Evolutionary conservation across 2,797 vertebrate genomes (phyloP), one percentile per base, ranked within the genome.

Genomic region (Ateles fusciceps): DNA sequence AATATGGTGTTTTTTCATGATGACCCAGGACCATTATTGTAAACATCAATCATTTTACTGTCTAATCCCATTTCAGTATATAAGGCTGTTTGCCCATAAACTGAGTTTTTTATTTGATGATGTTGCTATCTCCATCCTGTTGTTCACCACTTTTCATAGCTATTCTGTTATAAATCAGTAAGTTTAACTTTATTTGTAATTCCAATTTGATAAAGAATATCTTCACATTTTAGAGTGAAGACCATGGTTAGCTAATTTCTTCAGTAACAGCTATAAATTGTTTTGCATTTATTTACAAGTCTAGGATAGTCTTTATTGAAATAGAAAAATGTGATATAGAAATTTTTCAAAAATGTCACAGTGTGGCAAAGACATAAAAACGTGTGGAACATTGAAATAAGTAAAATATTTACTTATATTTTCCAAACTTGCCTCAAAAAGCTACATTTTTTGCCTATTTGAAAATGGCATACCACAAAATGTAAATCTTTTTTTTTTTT

Each of bases 231-330:
- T 83, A 83, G 48, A 28, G 17, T 95, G 44, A 84, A 75, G 14
- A 50, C 64, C 42, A 52, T 68, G 4, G 24, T 78, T 92, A 92
- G 28, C 26, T 93, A 28, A 71, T 95, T 87, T 91, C 42, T 90
- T 96, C 30, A 68, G 4, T 89, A 86, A 75, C 26, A 86, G 7
- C 92, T 86, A 3, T 92, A 61, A 93, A 52, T 10, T 86, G 5
- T 44, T 91, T 89, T 93, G 36, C 96, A 0, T 86, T 10, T 81
- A 44, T 76, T 83, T 89, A 33, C 83, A 74, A 36, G 9, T 92
- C 42, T 93, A 24, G 39, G 50, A 42, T 96, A 50, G 24, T 92
- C 84, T 93, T 93, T 85, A 86, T 59, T 94, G 75, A 15, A 85
- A 42, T 22, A 94, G 74, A 81, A 96, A 76, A 91, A 64, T 91